Evolutionary conservation across 2,888 invertebrate genomes (phyloP), one percentile per base, ranked within the genome.

Genomic region (Thecocarcelia acutangulata): DNA sequence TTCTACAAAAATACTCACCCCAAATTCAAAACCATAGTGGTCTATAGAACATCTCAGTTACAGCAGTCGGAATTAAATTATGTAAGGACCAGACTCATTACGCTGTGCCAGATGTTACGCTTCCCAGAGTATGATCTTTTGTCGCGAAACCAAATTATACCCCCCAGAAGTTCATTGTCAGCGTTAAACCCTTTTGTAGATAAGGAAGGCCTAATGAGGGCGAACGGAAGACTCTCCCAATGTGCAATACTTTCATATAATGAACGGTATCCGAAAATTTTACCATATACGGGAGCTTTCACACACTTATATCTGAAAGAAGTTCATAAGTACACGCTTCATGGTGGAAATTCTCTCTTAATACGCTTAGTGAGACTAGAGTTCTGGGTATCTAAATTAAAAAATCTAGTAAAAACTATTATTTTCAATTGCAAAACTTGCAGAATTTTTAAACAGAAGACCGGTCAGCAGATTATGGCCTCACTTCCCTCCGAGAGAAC

Each of bases 341-440:
- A 54, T 28, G 54, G 54, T 13, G 28, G 28, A 54, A 54, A 54
- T 15, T n/a, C 54, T n/a, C 54, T 54, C 1, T 33, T 54, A 28
- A 15, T 28, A 15, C 28, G 33, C 9, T 15, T 33, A 1, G 28
- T 15, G 33, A 28, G 33, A 15, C n/a, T 28, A 12, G 28, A 28
- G 8, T 54, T 28, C 15, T 54, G n/a, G 8, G 54, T 54, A n/a
- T 28, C 28, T n/a, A 54, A 15, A 33, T 15, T 54, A n/a, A 54
- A 28, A 33, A 54, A 1, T 9, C n/a, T 54, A 8, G 28, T 54
- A 54, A 54, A 54, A 33, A 9, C 54, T 3, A 33, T 15, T 0
- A 8, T 54, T n/a, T 54, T 21, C 12, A 19, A 50, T 12, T 50
- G 21, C 50, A 12, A 1, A 0, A 21, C 11, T 3, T 50, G 50